These are phyloP conservation scores for Xenopus borealis DNA, from an alignment of 2,113 vertebrate species.

Conservation along the genomic window DNA sequence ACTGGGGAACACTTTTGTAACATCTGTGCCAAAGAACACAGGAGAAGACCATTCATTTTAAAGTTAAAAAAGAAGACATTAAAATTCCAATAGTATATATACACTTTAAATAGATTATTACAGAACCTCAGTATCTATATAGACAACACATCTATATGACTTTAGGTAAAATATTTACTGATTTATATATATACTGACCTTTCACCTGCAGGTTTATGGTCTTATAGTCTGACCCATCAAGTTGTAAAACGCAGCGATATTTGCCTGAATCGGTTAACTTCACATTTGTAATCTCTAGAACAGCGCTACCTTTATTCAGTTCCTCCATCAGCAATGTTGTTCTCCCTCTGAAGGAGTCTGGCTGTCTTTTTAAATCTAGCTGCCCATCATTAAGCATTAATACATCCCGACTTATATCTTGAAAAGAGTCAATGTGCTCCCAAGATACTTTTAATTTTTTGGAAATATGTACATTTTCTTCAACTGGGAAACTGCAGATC, in stretches of 20 bases:
- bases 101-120: no score
- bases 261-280: slow-evolving; percentile 73
- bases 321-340: slow-evolving; percentile 64
- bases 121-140: no score
- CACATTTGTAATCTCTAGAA: slow-evolving; percentile 70
- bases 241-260: slow-evolving; percentile 75
- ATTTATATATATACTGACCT: slow-evolving; percentile 63
- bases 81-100: no score
- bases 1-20: no score
- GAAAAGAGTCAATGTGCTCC: slow-evolving; percentile 55
- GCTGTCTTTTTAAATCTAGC: slow-evolving; percentile 53
- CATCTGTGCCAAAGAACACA: no score
- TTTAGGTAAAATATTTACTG: no score
- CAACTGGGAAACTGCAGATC: slow-evolving; percentile 76
- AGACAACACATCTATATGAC: no score
- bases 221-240: slow-evolving; percentile 77
- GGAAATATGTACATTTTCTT: slow-evolving; percentile 31
- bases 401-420: slow-evolving; percentile 55
- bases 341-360: slow-evolving; percentile 62
- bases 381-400: slow-evolving; percentile 59
- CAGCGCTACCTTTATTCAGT: slow-evolving; percentile 66
- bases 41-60: no score
- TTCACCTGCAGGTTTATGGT: slow-evolving; percentile 67
- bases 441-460: slow-evolving; percentile 69
- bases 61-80: no score